Conservation (phyloP, 1,140 invertebrate genomes). For the Listronotus oregonensis region DNA sequence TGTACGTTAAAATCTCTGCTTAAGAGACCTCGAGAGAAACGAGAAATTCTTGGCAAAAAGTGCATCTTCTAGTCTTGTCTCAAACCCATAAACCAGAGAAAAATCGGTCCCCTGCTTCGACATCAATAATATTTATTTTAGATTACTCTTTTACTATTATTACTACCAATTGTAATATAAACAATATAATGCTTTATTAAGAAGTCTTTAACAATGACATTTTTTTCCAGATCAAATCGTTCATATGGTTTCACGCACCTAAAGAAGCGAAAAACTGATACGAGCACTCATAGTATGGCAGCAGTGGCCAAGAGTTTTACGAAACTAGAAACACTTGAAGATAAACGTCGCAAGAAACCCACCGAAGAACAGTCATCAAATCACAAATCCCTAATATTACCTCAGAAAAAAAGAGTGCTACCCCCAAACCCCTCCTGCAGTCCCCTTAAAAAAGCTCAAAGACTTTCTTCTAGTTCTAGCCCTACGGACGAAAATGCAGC, state of each 20-base stretch:
- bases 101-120: no score
- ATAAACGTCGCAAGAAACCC: slow-evolving; percentile 61
- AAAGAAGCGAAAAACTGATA: slow-evolving; percentile 61
- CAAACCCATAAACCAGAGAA: no score
- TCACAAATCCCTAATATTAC: slow-evolving; percentile 59
- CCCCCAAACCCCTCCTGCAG: slow-evolving; percentile 56
- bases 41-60: no score
- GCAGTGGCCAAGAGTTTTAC: slow-evolving; percentile 52
- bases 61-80: no score
- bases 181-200: no score
- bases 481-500: slow-evolving; percentile 64
- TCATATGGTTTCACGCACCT: slow-evolving; percentile 57
- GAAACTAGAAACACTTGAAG: slow-evolving; percentile 55
- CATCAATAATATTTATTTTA: no score
- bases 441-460: slow-evolving; percentile 60
- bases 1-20: no score
- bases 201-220: slow-evolving; percentile 1
- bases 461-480: slow-evolving; percentile 39
- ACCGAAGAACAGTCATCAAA: slow-evolving; percentile 50
- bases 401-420: slow-evolving; percentile 67
- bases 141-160: no score
- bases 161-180: no score
- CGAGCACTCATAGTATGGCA: slow-evolving; percentile 48
- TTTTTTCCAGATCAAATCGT: slow-evolving; percentile 52
- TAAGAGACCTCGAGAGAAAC: no score